A percentile compares a stretch with the other conserved stretches of the same genome.
Evolutionary conservation across 2,113 vertebrate species (phyloP).

Genomic region (Zosterops lateralis): DNA sequence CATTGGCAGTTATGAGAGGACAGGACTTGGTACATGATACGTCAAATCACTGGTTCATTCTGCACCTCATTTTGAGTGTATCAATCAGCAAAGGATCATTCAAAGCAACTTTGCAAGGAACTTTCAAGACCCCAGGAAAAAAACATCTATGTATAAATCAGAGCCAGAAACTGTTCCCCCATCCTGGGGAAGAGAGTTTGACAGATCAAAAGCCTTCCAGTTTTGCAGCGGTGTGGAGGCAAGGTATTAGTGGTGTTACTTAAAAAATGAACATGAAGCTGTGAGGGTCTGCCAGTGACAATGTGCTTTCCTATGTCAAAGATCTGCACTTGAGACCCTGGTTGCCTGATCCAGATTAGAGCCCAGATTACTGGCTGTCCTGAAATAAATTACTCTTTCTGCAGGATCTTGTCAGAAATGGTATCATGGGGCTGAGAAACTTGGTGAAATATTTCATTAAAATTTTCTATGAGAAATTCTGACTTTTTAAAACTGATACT

Average conservation of each 20-base stretch:
- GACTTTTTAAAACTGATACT: not conserved
- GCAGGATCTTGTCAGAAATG: not conserved
- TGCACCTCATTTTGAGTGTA: not conserved
- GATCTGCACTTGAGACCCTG: rapidly evolving
- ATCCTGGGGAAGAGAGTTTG: not conserved
- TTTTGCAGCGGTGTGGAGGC: not conserved
- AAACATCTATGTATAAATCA: not conserved
- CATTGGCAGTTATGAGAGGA: not conserved
- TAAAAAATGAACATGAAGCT: not conserved
- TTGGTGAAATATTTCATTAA: not conserved
- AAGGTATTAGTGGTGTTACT: not conserved
- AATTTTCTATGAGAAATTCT: not conserved
- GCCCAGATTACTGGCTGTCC: not conserved
- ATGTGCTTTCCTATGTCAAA: not conserved
- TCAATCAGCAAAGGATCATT: not conserved
- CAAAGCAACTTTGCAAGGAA: not conserved
- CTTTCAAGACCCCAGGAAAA: not conserved
- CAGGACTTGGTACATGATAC: not conserved
- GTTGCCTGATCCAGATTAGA: not conserved
- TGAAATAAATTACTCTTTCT: not conserved
- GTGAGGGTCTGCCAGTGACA: not conserved
- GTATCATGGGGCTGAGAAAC: not conserved
- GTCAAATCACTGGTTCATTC: not conserved
- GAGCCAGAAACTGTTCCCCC: not conserved
- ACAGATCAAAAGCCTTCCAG: not conserved